Evolutionary conservation across 2,888 invertebrate genomes (phyloP), one percentile per base, ranked within the genome.

Genomic region (Agrotis segetum): DNA sequence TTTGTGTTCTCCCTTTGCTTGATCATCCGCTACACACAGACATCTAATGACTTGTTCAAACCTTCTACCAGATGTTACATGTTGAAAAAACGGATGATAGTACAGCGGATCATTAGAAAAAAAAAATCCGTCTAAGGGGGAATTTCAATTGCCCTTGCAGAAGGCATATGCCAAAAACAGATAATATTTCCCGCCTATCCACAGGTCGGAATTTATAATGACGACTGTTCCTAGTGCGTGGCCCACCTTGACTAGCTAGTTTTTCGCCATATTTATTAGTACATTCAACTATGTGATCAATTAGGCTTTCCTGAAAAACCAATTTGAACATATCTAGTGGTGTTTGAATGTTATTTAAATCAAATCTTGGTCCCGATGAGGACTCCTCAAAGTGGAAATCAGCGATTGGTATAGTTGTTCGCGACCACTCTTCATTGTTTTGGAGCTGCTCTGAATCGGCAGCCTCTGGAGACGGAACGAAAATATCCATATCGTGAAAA

Each of bases 31-130:
- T 62, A 69, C 77, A 61, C 71, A 84, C 56, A 85, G n/a, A 69
- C 82, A 85, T 53, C 82, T 77, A 59, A 85, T 70, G 65, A 84
- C 50, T 74, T 83, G 82, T 56, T 85, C 76, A 77, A 70, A 72
- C 59, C n/a, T n/a, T n/a, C 84, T 62, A 52, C 62, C 79, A 61
- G 67, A 67, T 52, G 52, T 67, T 58, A 69, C 67, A 62, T 21
- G 52, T 53, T 53, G 52, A 53, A 53, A 53, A 53, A 53, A 53
- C 52, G 52, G 52, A 53, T 53, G 52, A 21, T 53, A 24, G 52
- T 21, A 16, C 16, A 53, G 52, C 52, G 21, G 19, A n/a, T 52
- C 19, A 13, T 52, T 52, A 21, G 50, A n/a, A n/a, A 52, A 52
- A 52, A 52, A 52, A 52, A 52, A 4, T 14, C 19, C 19, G 14